These are phyloP conservation scores for Diadegma fenestrale DNA, from an alignment of 2,888 invertebrate species.

Conservation along the genomic window DNA sequence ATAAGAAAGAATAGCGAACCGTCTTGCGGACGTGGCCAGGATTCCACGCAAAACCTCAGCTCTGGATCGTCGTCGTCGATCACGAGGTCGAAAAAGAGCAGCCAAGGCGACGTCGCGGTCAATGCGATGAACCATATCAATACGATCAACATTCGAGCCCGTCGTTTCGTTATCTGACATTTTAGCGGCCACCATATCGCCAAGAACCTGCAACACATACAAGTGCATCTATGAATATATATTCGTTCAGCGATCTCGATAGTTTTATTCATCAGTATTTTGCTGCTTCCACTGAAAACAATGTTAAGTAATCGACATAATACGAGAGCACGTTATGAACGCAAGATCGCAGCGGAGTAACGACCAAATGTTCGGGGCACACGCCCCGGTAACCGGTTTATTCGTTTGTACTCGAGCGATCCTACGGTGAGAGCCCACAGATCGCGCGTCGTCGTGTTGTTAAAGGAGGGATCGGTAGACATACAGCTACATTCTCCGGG, in stretches of 20 bases:
- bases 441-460: neutral
- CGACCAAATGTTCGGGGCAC: neutral
- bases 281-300: neutral
- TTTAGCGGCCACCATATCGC: slow-evolving; percentile 98
- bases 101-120: slow-evolving; percentile 95
- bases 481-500: slow-evolving; percentile 36
- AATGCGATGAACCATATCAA: slow-evolving; percentile 96
- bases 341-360: neutral
- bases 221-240: neutral
- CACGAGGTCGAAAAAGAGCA: slow-evolving; percentile 93
- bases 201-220: slow-evolving; percentile 91
- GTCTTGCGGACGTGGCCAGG: slow-evolving; percentile 94
- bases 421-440: neutral
- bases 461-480: slow-evolving; percentile 25
- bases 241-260: neutral
- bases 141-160: slow-evolving; percentile 94
- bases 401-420: slow-evolving; percentile 43
- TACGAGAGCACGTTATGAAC: neutral
- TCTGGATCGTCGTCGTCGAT: slow-evolving; percentile 91
- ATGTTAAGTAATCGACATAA: neutral
- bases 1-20: slow-evolving; percentile 95
- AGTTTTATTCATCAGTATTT: neutral
- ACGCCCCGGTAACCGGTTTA: slow-evolving; percentile 56
- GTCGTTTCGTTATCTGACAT: slow-evolving; percentile 95
- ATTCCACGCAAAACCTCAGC: slow-evolving; percentile 91